Evolutionary conservation across 1,140 invertebrate species (phyloP).

Genomic region (Formica selysi): DNA sequence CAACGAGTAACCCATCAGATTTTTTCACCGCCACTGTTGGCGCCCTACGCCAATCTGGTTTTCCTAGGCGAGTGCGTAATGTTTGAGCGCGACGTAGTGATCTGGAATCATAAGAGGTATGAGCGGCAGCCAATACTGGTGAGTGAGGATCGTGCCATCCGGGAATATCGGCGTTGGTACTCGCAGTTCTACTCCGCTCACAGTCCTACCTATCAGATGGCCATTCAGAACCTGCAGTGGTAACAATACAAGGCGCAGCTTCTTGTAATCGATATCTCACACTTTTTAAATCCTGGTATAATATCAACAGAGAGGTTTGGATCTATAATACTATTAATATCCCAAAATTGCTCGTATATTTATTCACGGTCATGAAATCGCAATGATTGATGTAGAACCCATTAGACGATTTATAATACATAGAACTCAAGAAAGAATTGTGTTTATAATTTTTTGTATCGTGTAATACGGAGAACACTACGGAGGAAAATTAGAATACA

Average conservation of each 20-base stretch:
- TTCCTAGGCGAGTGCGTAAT: slow-evolving; percentile 91
- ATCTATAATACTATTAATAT: too few species aligned
- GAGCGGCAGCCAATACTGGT: slow-evolving; percentile 91
- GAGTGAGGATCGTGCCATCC: slow-evolving; percentile 91
- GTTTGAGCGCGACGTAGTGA: slow-evolving; percentile 94
- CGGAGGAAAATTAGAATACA: not conserved
- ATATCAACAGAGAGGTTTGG: not conserved
- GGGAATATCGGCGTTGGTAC: slow-evolving; percentile 93
- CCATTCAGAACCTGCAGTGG: slow-evolving; percentile 79
- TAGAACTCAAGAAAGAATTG: not conserved
- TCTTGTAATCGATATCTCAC: not conserved
- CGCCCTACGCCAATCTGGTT: slow-evolving; percentile 89
- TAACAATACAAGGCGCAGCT: slow-evolving; percentile 51
- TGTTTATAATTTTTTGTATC: not conserved
- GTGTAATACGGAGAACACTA: not conserved
- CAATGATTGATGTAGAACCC: not conserved
- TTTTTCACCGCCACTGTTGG: slow-evolving; percentile 88
- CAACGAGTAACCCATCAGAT: slow-evolving; percentile 93
- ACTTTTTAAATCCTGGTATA: not conserved
- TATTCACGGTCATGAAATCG: not conserved
- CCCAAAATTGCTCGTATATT: too few species aligned
- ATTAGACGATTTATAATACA: not conserved
- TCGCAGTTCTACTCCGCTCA: slow-evolving; percentile 94
- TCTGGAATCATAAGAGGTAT: slow-evolving; percentile 96
- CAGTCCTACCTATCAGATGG: slow-evolving; percentile 88